A percentile compares a stretch with the other conserved stretches of the same genome.
These are phyloP conservation scores for Cheilosia pagana DNA, from an alignment of 2,888 invertebrate species.

Conservation along the genomic window DNA sequence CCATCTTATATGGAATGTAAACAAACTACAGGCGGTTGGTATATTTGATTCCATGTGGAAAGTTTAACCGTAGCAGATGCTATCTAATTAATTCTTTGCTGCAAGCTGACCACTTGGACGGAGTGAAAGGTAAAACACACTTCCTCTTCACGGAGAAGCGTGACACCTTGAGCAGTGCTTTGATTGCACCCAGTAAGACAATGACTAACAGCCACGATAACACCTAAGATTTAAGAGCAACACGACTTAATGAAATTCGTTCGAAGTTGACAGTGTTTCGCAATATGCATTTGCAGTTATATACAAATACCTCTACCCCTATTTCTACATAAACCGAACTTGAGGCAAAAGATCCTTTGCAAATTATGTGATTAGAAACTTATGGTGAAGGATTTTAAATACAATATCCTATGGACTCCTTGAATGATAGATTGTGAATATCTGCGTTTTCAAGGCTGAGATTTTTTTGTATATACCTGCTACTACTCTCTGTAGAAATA, in stretches of 20 bases:
- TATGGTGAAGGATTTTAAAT: no score
- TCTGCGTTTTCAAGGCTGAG: no score
- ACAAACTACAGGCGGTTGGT: not conserved
- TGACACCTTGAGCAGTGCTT: not conserved
- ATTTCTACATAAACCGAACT: no score
- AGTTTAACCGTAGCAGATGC: not conserved
- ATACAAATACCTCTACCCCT: no score
- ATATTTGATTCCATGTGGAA: not conserved
- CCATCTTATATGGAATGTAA: not conserved
- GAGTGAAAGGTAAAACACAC: not conserved
- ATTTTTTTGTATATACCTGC: no score
- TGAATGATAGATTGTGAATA: no score
- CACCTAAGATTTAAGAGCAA: not conserved
- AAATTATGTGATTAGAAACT: no score
- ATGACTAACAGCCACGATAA: not conserved
- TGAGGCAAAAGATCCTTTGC: no score
- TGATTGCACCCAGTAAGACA: not conserved
- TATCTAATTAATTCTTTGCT: constrained; percentile 2
- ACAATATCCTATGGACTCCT: no score
- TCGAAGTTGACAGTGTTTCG: not conserved
- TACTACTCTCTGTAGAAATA: no score
- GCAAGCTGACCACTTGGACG: not conserved
- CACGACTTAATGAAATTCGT: not conserved
- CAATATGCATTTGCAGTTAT: no score
- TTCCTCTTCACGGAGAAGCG: not conserved